phyloP scores from a whole-genome alignment of 2,113 vertebrate species.

The Isichthys henryi region DNA sequence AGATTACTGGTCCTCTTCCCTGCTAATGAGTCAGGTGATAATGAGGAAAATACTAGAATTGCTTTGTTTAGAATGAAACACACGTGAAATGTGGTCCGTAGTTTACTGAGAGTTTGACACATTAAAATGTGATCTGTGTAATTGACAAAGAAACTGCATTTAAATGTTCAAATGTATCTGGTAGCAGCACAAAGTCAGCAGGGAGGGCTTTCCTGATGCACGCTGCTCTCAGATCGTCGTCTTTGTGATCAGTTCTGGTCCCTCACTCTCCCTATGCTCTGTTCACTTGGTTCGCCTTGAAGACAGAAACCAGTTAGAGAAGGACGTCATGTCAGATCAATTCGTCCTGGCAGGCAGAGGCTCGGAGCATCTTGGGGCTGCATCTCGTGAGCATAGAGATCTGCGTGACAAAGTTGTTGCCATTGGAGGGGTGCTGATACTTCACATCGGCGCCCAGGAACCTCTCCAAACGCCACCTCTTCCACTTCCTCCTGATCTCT shows the following conservation, averaged over 20 bases:
- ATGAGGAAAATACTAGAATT: background rate
- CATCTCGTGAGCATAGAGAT: conserved; percentile 85
- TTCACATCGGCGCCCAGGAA: conserved; percentile 73
- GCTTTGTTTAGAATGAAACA: background rate
- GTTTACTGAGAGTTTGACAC: background rate
- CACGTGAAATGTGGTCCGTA: background rate
- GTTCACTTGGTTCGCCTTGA: background rate
- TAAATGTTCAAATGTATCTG: background rate
- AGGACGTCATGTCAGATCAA: background rate
- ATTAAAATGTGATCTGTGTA: background rate
- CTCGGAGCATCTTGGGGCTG: conserved; percentile 72
- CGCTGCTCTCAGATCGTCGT: background rate
- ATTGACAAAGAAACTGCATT: background rate
- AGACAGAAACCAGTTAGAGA: background rate
- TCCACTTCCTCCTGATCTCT: conserved; percentile 90
- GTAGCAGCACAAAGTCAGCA: background rate
- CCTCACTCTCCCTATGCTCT: background rate
- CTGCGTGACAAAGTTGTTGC: conserved; percentile 91
- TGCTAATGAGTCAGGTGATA: background rate
- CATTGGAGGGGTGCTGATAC: conserved; percentile 80
- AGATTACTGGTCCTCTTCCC: background rate
- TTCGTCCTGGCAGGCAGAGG: conserved; percentile 73
- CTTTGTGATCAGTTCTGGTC: background rate
- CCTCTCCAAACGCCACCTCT: conserved; percentile 82
- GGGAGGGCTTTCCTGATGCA: background rate